These are phyloP conservation scores for Neofelis nebulosa DNA, from an alignment of 2,113 vertebrate species.

Conservation along the genomic window DNA sequence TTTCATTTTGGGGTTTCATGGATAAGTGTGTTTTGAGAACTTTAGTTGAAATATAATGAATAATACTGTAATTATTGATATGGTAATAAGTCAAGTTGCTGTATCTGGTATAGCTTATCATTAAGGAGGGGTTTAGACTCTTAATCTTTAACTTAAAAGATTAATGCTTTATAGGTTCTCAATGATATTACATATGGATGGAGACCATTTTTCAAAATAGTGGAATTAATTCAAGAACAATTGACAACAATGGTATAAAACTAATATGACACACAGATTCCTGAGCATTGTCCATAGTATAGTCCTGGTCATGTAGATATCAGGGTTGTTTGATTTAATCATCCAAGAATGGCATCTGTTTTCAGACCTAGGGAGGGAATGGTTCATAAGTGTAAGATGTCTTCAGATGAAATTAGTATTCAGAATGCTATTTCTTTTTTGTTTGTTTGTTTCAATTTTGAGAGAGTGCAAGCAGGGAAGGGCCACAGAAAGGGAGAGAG, in stretches of 20 bases:
- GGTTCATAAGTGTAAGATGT: accelerated
- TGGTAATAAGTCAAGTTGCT: neutral
- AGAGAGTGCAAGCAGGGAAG: too few species aligned
- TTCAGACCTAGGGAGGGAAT: accelerated
- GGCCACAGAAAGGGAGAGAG: too few species aligned
- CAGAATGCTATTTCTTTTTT: accelerated
- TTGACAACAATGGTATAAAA: accelerated
- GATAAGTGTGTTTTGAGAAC: neutral
- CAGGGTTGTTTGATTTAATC: neutral
- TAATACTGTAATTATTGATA: neutral
- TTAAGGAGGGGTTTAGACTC: neutral
- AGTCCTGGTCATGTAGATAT: accelerated
- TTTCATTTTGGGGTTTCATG: neutral
- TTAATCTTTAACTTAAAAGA: neutral
- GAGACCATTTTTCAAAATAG: neutral
- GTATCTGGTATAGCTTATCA: neutral
- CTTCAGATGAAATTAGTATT: accelerated
- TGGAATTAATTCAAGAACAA: neutral
- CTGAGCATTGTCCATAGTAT: neutral
- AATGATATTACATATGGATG: neutral
- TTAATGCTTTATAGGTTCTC: neutral
- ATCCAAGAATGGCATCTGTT: accelerated
- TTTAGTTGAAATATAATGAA: neutral
- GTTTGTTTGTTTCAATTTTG: too few species aligned
- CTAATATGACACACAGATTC: accelerated